A percentile compares a stretch with the other conserved stretches of the same genome.
phyloP scores from a whole-genome alignment of 1,140 invertebrate genomes.

The Trachymyrmex cornetzi region DNA sequence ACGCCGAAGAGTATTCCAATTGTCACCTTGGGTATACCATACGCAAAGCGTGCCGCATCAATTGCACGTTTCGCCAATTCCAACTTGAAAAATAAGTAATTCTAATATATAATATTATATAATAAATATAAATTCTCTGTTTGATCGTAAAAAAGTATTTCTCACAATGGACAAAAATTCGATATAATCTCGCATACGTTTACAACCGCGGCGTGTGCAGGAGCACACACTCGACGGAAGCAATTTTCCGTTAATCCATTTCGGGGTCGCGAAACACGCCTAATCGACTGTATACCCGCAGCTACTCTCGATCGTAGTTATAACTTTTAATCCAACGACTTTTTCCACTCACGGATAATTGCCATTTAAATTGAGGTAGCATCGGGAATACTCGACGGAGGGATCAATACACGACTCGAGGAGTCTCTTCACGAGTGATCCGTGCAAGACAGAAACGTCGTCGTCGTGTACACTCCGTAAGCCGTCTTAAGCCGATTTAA shows the following conservation, averaged over 20 bases:
- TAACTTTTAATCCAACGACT: slow-evolving; percentile 74
- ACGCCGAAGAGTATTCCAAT: slow-evolving; percentile 14
- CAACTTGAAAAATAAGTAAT: not conserved
- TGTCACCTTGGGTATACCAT: not conserved
- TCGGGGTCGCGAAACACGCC: slow-evolving; percentile 51
- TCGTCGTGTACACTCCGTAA: slow-evolving; percentile 67
- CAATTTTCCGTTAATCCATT: slow-evolving; percentile 59
- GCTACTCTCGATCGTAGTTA: not conserved
- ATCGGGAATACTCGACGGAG: slow-evolving; percentile 44
- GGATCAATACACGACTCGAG: slow-evolving; percentile 67
- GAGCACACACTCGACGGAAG: slow-evolving; percentile 2
- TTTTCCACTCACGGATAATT: slow-evolving; percentile 74
- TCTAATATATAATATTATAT: not conserved
- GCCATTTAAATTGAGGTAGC: slow-evolving; percentile 73
- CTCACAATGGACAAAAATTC: not conserved
- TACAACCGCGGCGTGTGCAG: not conserved
- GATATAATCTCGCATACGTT: not conserved
- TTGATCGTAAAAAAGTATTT: not conserved
- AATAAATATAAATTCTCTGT: not conserved
- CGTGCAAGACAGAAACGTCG: slow-evolving; percentile 22
- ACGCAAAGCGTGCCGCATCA: not conserved
- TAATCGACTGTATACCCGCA: slow-evolving; percentile 60
- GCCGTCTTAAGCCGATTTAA: slow-evolving; percentile 73
- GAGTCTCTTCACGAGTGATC: slow-evolving; percentile 3
- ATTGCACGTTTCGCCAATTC: not conserved